phyloP scores from a whole-genome alignment of 2,113 vertebrate genomes.

The Dromiciops gliroides region DNA sequence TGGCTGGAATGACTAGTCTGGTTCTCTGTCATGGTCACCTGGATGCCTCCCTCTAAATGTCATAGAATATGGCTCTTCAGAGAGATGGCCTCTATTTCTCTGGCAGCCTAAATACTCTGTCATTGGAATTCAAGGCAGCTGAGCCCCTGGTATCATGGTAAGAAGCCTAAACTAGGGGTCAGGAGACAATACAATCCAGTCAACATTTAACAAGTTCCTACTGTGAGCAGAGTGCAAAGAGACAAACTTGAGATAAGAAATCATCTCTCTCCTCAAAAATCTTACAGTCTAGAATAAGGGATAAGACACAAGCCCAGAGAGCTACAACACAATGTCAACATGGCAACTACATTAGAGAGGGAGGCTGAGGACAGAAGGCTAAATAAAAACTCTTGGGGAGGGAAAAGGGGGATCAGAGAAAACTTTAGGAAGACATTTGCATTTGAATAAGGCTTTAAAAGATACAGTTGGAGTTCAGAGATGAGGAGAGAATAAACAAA shows the following conservation, averaged over 20 bases:
- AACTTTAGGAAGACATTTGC: not conserved
- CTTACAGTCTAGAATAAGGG: too few species aligned
- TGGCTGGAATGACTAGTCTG: not conserved
- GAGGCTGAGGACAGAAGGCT: not conserved
- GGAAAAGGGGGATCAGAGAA: not conserved
- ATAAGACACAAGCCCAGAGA: not conserved
- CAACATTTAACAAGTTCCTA: not conserved
- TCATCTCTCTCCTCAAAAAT: not conserved
- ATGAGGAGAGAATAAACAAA: not conserved
- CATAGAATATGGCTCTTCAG: not conserved
- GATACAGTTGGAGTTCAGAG: not conserved
- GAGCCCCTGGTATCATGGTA: not conserved
- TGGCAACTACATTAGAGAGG: not conserved
- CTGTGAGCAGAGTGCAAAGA: not conserved
- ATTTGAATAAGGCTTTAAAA: not conserved
- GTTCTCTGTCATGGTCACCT: not conserved
- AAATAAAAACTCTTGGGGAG: not conserved
- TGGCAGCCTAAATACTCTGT: not conserved
- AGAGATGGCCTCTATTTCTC: not conserved
- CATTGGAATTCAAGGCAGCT: not conserved
- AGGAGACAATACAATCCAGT: not conserved
- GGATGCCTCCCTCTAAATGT: not conserved
- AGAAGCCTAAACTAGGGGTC: not conserved
- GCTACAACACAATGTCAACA: not conserved
- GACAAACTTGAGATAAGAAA: not conserved